Evolutionary conservation across 2,888 invertebrate species (phyloP).

Genomic region (Eustalomyia histrio): DNA sequence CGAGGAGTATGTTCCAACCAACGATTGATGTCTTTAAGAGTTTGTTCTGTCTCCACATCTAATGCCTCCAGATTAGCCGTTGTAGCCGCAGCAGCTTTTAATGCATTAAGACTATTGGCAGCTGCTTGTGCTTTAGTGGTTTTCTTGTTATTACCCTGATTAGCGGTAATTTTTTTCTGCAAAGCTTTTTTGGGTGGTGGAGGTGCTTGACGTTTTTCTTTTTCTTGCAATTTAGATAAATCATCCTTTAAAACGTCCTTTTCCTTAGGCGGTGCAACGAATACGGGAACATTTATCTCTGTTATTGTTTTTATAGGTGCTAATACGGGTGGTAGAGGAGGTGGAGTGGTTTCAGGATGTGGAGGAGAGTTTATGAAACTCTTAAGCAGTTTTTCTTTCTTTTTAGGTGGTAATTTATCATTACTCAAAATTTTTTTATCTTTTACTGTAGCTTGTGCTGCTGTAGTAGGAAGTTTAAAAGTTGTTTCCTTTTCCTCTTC

Average conservation of each 20-base stretch:
- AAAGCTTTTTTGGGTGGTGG: slow-evolving; percentile 69
- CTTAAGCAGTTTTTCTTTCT: slow-evolving; percentile 66
- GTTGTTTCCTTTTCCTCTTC: slow-evolving; percentile 30
- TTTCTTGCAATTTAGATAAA: slow-evolving; percentile 61
- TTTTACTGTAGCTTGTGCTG: slow-evolving; percentile 26
- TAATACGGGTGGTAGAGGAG: neutral
- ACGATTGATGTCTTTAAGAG: slow-evolving; percentile 90
- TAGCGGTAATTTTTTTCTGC: slow-evolving; percentile 64
- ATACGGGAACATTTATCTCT: neutral
- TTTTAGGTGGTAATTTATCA: slow-evolving; percentile 63
- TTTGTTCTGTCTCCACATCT: slow-evolving; percentile 84
- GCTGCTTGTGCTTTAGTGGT: slow-evolving; percentile 63
- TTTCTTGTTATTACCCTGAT: slow-evolving; percentile 47
- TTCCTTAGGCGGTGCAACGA: neutral
- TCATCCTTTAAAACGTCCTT: neutral
- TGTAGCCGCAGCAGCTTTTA: slow-evolving; percentile 50
- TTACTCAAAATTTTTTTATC: slow-evolving; percentile 50
- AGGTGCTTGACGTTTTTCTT: slow-evolving; percentile 71
- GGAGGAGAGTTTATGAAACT: slow-evolving; percentile 23
- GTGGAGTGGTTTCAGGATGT: neutral
- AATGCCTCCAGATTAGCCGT: slow-evolving; percentile 83
- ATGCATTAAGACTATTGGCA: slow-evolving; percentile 62
- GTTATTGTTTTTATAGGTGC: neutral
- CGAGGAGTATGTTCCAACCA: slow-evolving; percentile 93
- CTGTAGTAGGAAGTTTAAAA: slow-evolving; percentile 27